A percentile compares a stretch with the other conserved stretches of the same genome.
These are phyloP conservation scores for Seriola quinqueradiata DNA, from an alignment of 2,113 vertebrate genomes.

Conservation along the genomic window DNA sequence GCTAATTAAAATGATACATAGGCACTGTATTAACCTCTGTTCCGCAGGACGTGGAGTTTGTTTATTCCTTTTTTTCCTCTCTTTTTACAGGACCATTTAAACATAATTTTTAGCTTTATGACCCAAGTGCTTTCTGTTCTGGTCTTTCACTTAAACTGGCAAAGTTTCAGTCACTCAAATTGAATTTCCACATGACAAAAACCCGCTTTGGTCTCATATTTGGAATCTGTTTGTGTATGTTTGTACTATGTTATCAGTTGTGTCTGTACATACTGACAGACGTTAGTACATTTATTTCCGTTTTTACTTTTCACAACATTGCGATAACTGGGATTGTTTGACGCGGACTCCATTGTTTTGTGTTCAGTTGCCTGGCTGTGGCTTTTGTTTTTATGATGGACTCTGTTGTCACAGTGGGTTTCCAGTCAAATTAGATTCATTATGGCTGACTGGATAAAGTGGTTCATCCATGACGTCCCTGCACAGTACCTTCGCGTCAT, in stretches of 20 bases:
- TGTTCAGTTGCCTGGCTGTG: constrained; percentile 26
- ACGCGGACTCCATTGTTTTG: constrained; percentile 14
- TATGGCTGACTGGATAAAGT: background rate
- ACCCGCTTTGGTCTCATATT: background rate
- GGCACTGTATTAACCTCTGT: constrained; percentile 12
- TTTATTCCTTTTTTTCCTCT: background rate
- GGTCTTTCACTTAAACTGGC: constrained; percentile 9
- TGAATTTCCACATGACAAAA: constrained; percentile 8
- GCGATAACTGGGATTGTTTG: constrained; percentile 1
- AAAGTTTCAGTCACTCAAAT: background rate
- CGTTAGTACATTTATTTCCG: constrained; percentile 14
- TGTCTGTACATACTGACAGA: background rate
- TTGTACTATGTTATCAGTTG: background rate
- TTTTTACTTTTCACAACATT: constrained; percentile 9
- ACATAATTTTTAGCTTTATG: constrained; percentile 14
- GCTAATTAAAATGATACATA: constrained; percentile 44
- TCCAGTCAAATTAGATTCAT: constrained; percentile 14
- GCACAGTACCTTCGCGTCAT: background rate
- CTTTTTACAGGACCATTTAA: background rate
- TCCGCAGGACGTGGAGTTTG: background rate
- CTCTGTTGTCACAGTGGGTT: constrained; percentile 18
- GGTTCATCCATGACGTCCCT: background rate
- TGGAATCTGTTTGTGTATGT: background rate
- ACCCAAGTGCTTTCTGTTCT: constrained; percentile 4
- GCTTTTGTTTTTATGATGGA: constrained; percentile 23